Conservation (phyloP, 2,797 vertebrate genomes). For the Propithecus perrieri region DNA sequence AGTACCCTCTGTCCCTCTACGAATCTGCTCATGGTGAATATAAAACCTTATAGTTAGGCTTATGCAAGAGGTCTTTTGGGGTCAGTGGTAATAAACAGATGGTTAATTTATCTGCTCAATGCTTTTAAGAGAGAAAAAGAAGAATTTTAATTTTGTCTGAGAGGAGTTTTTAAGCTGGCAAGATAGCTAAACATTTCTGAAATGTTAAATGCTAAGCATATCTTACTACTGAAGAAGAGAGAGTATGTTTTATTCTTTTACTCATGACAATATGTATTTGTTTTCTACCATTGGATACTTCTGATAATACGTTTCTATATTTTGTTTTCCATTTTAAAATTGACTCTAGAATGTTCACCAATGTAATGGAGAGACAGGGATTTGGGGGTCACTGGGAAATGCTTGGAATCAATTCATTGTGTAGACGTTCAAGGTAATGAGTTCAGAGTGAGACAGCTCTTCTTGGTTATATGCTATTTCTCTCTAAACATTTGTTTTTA, state of each 20-base stretch:
- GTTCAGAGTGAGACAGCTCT: not conserved
- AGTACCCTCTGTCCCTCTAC: not conserved
- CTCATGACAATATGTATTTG: not conserved
- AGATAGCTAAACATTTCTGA: not conserved
- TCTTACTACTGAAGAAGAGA: not conserved
- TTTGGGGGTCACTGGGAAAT: not conserved
- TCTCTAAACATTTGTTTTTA: not conserved
- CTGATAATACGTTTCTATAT: not conserved
- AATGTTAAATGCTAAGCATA: not conserved
- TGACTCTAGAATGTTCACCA: not conserved
- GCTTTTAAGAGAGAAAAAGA: constrained; percentile 5
- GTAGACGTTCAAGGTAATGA: not conserved
- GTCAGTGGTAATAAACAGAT: not conserved
- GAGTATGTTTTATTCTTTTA: not conserved
- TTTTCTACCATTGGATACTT: not conserved
- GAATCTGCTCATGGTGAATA: not conserved
- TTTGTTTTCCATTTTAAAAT: constrained; percentile 26
- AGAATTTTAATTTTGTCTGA: not conserved
- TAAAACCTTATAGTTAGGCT: not conserved
- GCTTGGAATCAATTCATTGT: not conserved
- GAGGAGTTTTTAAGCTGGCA: constrained; percentile 12
- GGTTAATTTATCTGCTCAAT: not conserved
- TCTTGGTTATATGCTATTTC: not conserved
- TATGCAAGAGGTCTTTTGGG: not conserved
- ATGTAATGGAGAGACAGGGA: not conserved